Base-by-base conservation (phyloP, 2,888 invertebrate species). In the Lagria hirta region DNA sequence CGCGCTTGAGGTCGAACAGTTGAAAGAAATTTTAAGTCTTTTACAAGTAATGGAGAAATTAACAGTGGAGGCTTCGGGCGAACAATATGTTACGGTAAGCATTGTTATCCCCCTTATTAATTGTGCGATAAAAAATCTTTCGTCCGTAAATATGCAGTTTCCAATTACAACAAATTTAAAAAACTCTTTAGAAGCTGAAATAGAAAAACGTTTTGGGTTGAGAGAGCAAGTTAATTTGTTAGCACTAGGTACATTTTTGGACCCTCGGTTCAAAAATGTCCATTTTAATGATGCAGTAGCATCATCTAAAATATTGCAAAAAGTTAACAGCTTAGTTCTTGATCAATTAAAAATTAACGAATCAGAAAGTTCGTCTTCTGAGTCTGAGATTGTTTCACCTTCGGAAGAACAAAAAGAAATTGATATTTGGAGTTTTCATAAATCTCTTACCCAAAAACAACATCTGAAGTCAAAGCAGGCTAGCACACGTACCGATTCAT, bases 61-160 rank as follows among this genome's bases (percentile, higher is more conserved):
- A 11, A 62, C 62, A 5, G 60, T 57, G 22, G 58, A 64, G 61
- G 45, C 62, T 17, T 61, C 10, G 4, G 28, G 11, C 34, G 60
- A 64, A 53, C 60, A 60, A 48, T 57, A 60, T 51, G 52, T 61
- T 2, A 59, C 49, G 1, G 20, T 22, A 22, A 61, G 61, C 30
- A 62, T 60, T 53, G 57, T 56, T 27, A 64, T 64, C 45, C 60
- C 63, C 4, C 48, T 62, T 16, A 51, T 60, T 20, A 52, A 48
- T 43, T 56, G 59, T 43, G 26, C 59, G 29, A 48, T 46, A 51
- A 43, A 53, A n/a, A n/a, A n/a, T n/a, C n/a, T n/a, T n/a, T n/a
- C n/a, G n/a, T n/a, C n/a, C n/a, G n/a, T n/a, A n/a, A n/a, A n/a
- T n/a, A n/a, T n/a, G n/a, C n/a, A n/a, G n/a, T n/a, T n/a, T n/a